Evolutionary conservation across 2,888 invertebrate genomes (phyloP).

Genomic region (Caenorhabditis imperialis): DNA sequence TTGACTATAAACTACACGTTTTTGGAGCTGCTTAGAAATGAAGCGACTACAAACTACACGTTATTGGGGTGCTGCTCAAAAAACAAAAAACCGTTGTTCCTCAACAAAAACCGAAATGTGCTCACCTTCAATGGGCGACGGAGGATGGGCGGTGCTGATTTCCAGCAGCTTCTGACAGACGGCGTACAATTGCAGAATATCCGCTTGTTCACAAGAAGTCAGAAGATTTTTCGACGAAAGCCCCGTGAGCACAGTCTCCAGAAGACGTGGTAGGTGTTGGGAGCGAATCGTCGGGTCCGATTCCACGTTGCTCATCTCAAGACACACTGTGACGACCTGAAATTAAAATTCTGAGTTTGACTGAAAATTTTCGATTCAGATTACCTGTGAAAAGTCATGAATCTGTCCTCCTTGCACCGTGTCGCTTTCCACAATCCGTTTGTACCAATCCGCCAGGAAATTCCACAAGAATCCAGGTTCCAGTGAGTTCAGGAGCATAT

Average conservation of each 20-base stretch:
- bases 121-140: constrained; percentile 45
- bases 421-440: constrained; percentile 43
- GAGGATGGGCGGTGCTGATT: constrained; percentile 48
- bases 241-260: constrained; percentile 59
- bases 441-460: constrained; percentile 82
- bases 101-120: too few relatives aligned
- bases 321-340: constrained; percentile 50
- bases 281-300: constrained; percentile 62
- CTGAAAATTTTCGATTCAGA: neutral
- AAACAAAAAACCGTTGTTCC: too few relatives aligned
- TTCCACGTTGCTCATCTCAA: constrained; percentile 54
- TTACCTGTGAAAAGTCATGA: constrained; percentile 42
- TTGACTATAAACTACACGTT: too few relatives aligned
- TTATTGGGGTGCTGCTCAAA: too few relatives aligned
- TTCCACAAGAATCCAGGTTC: constrained; percentile 87
- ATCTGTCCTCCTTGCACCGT: constrained; percentile 14
- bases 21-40: too few relatives aligned
- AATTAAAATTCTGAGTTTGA: too few relatives aligned
- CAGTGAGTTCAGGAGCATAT: constrained; percentile 87
- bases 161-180: constrained; percentile 48
- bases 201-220: constrained; percentile 26
- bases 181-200: constrained; percentile 32
- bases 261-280: constrained; percentile 63
- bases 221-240: constrained; percentile 25
- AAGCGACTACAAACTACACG: too few relatives aligned